Base-by-base conservation (phyloP, 2,888 invertebrate species). In the Rotaria magnacalcarata region DNA sequence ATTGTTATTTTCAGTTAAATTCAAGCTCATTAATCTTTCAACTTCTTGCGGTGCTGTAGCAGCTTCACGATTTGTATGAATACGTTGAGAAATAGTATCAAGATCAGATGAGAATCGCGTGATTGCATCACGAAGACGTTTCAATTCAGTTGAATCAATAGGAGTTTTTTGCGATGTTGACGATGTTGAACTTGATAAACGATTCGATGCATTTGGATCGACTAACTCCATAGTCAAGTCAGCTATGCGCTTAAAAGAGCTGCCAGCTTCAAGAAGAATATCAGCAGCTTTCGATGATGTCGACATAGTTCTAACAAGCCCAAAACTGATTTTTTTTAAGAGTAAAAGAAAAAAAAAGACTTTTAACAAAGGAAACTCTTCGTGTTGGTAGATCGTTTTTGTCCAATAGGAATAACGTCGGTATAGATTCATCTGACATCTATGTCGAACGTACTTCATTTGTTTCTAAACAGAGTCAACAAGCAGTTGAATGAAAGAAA, bases 51-150 rank as follows among this genome's bases (percentile, higher is more conserved):
- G 47, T 47, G 80, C 43, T 47, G 80, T 47, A 14, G 43, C 47
- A 47, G 80, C 47, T 80, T 67, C 67, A 34, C 80, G 80, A 80
- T 80, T 80, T 47, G 80, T 47, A 47, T 80, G 21, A 16, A 80
- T 24, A n/a, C 80, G 80, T 80, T 80, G 80, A 14, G 80, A 80
- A 47, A 80, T 47, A n/a, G 80, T 47, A 47, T 80, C 80, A 24
- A 80, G n/a, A 80, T 80, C 80, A 2, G 80, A 43, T 80, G 80
- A 80, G 47, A 80, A 80, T 3, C 80, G 80, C 19, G 47, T 41
- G 24, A 80, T n/a, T 47, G 80, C 80, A 43, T 80, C 80, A 47
- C 80, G 80, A 80, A 80, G 80, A 47, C 80, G 80, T 80, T 24
- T 43, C 47, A 80, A 80, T 47, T 80, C 80, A 19, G 47, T 47